A percentile compares a stretch with the other conserved stretches of the same genome.
These are phyloP conservation scores for Lasioglossum leucozonium DNA, from an alignment of 2,888 invertebrate genomes.

Conservation along the genomic window DNA sequence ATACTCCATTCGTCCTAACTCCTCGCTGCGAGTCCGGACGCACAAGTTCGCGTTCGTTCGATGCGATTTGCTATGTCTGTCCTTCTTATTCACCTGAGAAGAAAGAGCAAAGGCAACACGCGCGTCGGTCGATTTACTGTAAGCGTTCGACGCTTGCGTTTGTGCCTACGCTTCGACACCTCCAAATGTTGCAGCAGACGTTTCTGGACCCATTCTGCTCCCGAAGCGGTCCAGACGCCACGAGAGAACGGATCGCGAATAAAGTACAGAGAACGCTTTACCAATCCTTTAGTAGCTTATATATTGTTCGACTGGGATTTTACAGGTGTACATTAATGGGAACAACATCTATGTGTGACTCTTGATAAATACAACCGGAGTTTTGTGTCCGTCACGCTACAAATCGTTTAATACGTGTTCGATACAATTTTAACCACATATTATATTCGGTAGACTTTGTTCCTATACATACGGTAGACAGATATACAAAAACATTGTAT, in stretches of 20 bases:
- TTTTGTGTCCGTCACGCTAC: constrained; percentile 61
- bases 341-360: constrained; percentile 76
- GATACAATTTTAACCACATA: constrained; percentile 63
- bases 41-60: too few species aligned
- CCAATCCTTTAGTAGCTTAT: constrained; percentile 74
- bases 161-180: too few species aligned
- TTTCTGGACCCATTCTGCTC: too few species aligned
- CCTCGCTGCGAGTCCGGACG: too few species aligned
- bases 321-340: constrained; percentile 79
- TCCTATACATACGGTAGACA: constrained; percentile 74
- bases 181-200: too few species aligned
- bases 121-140: too few species aligned
- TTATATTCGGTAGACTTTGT: constrained; percentile 64
- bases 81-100: too few species aligned
- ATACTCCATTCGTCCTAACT: too few species aligned
- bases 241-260: constrained; percentile 15
- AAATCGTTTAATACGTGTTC: constrained; percentile 65
- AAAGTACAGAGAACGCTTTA: constrained; percentile 53
- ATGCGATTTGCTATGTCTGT: too few species aligned
- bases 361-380: constrained; percentile 61
- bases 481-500: constrained; percentile 81
- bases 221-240: background rate
- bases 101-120: too few species aligned
- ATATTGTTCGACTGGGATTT: constrained; percentile 77
- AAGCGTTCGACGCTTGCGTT: too few species aligned